phyloP scores from a whole-genome alignment of 1,140 invertebrate species.

The Ericerus pela region DNA sequence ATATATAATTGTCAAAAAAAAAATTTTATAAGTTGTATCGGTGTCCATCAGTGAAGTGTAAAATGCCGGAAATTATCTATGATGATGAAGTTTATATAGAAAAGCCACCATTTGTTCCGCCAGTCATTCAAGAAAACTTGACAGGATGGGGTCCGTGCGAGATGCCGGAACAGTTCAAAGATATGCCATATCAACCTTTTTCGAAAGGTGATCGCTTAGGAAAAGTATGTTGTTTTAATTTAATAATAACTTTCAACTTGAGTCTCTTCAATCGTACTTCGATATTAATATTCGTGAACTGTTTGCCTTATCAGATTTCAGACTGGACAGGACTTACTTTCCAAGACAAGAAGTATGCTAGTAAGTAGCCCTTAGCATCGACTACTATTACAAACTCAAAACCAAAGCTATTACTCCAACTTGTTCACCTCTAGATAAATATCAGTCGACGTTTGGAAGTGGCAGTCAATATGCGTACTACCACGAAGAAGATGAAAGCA shows the following conservation, averaged over 20 bases:
- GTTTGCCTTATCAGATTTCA: conserved; percentile 57
- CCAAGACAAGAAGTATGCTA: conserved; percentile 87
- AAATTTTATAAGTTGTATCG: no score
- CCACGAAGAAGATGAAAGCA: conserved; percentile 95
- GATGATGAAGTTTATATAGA: background rate
- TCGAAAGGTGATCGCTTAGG: conserved; percentile 92
- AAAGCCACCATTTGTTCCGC: conserved; percentile 40
- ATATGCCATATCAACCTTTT: conserved; percentile 97
- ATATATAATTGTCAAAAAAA: no score
- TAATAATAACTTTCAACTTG: conserved; percentile 19
- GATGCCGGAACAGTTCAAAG: conserved; percentile 86
- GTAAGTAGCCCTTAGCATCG: conserved; percentile 41
- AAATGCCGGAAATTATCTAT: conserved; percentile 4
- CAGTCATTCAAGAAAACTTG: conserved; percentile 72
- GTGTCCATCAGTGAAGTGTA: background rate
- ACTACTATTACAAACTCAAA: no score
- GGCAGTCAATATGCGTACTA: conserved; percentile 93
- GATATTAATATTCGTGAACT: background rate
- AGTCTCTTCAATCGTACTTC: background rate
- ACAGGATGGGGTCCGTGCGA: conserved; percentile 91
- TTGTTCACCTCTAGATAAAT: conserved; percentile 58
- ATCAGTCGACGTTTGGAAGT: conserved; percentile 86
- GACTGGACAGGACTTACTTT: conserved; percentile 93
- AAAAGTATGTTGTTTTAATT: conserved; percentile 43
- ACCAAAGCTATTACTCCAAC: background rate